Evolutionary conservation across 2,797 vertebrate genomes (phyloP).

Genomic region (Paramormyrops hopkinsi): DNA sequence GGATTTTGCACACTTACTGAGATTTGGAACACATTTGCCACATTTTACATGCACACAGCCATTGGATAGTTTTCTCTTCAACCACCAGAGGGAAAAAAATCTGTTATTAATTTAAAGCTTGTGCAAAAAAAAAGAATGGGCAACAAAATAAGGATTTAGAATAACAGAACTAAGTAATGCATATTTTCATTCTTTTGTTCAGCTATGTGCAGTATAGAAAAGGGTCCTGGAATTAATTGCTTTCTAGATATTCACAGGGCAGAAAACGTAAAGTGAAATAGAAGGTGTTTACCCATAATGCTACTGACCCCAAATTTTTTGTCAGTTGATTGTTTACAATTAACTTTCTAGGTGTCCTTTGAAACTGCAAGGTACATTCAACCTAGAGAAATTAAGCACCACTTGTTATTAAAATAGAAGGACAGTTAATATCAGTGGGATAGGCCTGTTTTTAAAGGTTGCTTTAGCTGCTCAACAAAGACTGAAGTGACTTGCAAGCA

Average conservation of each 20-base stretch:
- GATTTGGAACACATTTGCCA: constrained; percentile 14
- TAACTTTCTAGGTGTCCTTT: not conserved
- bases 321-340: not conserved
- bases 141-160: not conserved
- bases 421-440: not conserved
- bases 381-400: not conserved
- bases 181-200: not conserved
- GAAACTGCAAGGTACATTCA: not conserved
- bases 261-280: not conserved
- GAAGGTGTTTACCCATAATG: not conserved
- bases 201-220: not conserved
- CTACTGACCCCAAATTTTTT: not conserved
- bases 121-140: not conserved
- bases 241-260: not conserved
- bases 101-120: not conserved
- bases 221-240: not conserved
- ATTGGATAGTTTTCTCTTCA: not conserved
- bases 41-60: constrained; percentile 1
- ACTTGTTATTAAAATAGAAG: not conserved
- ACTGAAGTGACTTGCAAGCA: not conserved
- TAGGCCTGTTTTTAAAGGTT: not conserved
- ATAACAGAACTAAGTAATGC: not conserved
- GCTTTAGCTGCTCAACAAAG: not conserved
- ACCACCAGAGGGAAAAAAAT: not conserved
- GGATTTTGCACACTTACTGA: constrained; percentile 9